Percentiles rank a stretch among this genome's conserved stretches.
Evolutionary conservation across 2,888 invertebrate genomes (phyloP).

Genomic region (Thymelicus lineola): DNA sequence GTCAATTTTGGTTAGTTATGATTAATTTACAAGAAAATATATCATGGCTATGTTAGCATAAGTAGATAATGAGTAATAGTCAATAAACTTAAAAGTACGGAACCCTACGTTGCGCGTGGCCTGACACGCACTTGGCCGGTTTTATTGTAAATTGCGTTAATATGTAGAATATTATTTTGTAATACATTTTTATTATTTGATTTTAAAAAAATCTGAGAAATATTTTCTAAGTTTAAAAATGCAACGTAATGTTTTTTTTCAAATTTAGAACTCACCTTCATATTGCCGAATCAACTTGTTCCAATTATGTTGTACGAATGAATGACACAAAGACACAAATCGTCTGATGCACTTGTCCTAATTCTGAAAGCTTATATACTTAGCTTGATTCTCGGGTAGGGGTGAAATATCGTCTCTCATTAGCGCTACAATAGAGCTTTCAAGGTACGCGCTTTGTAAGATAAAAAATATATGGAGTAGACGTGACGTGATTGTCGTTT

Average conservation of each 20-base stretch:
- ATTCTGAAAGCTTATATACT: conserved; percentile 65
- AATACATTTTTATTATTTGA: too few species aligned
- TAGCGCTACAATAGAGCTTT: conserved; percentile 69
- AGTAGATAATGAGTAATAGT: too few species aligned
- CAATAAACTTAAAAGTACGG: too few species aligned
- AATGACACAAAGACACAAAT: conserved; percentile 36
- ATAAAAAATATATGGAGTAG: conserved; percentile 54
- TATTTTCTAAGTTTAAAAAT: background rate
- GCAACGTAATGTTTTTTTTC: background rate
- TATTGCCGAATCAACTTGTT: conserved; percentile 43
- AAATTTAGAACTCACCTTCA: conserved; percentile 53
- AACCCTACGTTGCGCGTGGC: too few species aligned
- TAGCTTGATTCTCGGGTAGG: conserved; percentile 53
- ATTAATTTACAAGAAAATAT: too few species aligned
- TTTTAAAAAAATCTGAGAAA: too few species aligned
- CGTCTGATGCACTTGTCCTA: conserved; percentile 34
- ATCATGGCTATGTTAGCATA: too few species aligned
- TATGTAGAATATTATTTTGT: too few species aligned
- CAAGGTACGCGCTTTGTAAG: conserved; percentile 62
- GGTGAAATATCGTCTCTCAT: conserved; percentile 73
- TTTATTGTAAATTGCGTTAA: too few species aligned
- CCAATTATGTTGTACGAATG: conserved; percentile 19
- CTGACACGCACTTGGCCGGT: too few species aligned
- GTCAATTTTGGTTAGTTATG: too few species aligned
- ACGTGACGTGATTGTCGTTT: background rate